Conservation (phyloP, 2,888 invertebrate species). For the Sinotaia quadrata region DNA sequence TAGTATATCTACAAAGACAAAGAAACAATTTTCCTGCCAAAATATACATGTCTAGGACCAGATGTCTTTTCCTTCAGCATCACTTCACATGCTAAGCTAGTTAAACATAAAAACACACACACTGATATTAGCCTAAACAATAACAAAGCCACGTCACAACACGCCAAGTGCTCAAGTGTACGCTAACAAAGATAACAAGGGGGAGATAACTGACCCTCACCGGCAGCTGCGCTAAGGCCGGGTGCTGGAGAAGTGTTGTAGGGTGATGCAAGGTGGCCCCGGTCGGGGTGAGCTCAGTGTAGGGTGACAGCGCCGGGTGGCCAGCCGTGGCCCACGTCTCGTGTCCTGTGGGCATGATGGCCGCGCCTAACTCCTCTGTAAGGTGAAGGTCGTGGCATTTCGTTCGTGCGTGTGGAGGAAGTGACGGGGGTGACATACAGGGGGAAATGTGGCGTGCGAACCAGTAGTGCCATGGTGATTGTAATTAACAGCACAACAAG, state of each 20-base stretch:
- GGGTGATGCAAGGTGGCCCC: conserved; percentile 53
- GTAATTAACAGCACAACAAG: no score
- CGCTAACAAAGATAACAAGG: conserved; percentile 15
- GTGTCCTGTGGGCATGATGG: conserved; percentile 94
- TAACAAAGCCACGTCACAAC: no score
- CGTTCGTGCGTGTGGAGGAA: conserved; percentile 39
- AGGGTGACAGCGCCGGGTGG: conserved; percentile 76
- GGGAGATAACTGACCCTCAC: conserved; percentile 40
- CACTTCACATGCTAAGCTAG: no score
- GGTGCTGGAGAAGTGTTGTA: conserved; percentile 85
- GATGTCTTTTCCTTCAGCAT: no score
- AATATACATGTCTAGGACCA: no score
- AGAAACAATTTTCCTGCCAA: no score
- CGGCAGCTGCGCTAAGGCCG: conserved; percentile 84
- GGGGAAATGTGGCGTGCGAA: conserved; percentile 7
- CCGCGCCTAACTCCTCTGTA: conserved; percentile 83
- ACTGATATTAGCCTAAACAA: not conserved
- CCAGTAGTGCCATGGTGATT: no score
- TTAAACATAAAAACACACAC: conserved; percentile 5
- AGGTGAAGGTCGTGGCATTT: conserved; percentile 26
- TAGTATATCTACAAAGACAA: no score
- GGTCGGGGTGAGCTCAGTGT: conserved; percentile 82
- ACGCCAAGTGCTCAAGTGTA: not conserved
- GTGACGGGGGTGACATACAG: conserved; percentile 2
- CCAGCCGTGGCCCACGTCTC: conserved; percentile 90